Evolutionary conservation across 2,113 vertebrate species (phyloP).

Genomic region (Acrocephalus arundinaceus): DNA sequence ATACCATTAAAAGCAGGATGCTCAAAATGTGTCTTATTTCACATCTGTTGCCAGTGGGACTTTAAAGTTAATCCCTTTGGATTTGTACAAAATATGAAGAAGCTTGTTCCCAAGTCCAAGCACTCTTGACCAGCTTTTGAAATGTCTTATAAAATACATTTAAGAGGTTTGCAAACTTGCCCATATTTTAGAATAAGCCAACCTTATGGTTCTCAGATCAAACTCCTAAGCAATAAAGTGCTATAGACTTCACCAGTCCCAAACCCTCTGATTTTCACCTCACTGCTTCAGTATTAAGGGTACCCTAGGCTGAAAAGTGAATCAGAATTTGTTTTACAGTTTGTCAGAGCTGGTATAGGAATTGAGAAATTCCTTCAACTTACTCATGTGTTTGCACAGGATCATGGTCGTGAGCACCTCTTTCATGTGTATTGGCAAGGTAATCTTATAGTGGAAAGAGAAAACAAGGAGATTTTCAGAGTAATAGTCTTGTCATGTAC

Average conservation of each 20-base stretch:
- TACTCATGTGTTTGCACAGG: background rate
- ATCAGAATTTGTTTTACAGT: background rate
- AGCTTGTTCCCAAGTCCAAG: background rate
- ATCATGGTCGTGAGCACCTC: background rate
- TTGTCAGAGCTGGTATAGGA: background rate
- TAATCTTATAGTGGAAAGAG: background rate
- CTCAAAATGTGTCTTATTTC: background rate
- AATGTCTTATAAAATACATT: background rate
- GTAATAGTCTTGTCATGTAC: background rate
- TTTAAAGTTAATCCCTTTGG: background rate
- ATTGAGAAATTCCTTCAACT: background rate
- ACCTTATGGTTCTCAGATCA: background rate
- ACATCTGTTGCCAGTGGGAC: background rate
- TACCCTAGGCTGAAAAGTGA: background rate
- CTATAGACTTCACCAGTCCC: background rate
- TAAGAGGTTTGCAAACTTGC: background rate
- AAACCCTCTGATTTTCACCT: background rate
- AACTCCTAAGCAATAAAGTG: background rate
- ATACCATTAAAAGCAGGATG: background rate
- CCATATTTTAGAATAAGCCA: background rate
- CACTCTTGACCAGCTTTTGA: background rate
- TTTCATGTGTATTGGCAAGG: background rate
- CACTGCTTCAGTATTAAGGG: background rate
- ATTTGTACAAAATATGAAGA: background rate
- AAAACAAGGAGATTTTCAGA: background rate